Evolutionary conservation across 35 echinoderm and acorn worm species (phyloP).

Genomic region (Lytechinus variegatus): DNA sequence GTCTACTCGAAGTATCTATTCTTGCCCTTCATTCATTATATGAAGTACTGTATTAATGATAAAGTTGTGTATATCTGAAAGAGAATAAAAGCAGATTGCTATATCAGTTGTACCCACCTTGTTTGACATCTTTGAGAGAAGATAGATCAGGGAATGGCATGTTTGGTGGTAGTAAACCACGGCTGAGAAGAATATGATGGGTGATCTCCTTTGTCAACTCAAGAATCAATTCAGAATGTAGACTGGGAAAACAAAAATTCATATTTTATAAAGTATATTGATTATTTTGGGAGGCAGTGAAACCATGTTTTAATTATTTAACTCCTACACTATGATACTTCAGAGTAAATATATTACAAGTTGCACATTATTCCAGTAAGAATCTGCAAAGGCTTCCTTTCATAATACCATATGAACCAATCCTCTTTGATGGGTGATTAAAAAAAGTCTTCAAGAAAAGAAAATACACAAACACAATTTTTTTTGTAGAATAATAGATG

Average conservation of each 20-base stretch:
- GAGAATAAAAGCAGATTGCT: neutral
- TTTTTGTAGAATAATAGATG: too few relatives aligned
- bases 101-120: neutral
- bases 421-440: too few relatives aligned
- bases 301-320: neutral
- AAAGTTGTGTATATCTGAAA: too few relatives aligned
- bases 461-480: too few relatives aligned
- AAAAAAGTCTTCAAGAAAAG: too few relatives aligned
- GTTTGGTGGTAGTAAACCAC: constrained; percentile 76
- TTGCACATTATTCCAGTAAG: too few relatives aligned
- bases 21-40: too few relatives aligned
- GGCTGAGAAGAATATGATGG: constrained; percentile 81
- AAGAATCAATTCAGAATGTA: constrained; percentile 95
- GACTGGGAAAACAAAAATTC: constrained; percentile 57
- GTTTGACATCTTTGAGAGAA: neutral
- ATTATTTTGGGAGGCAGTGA: too few relatives aligned
- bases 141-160: constrained; percentile 40
- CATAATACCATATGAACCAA: too few relatives aligned
- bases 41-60: too few relatives aligned
- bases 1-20: too few relatives aligned
- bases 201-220: constrained; percentile 95
- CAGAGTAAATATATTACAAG: neutral
- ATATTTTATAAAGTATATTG: neutral
- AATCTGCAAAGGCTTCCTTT: too few relatives aligned
- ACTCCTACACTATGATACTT: neutral